Evolutionary conservation across 2,888 invertebrate genomes (phyloP).

Genomic region (Apantesis nais): DNA sequence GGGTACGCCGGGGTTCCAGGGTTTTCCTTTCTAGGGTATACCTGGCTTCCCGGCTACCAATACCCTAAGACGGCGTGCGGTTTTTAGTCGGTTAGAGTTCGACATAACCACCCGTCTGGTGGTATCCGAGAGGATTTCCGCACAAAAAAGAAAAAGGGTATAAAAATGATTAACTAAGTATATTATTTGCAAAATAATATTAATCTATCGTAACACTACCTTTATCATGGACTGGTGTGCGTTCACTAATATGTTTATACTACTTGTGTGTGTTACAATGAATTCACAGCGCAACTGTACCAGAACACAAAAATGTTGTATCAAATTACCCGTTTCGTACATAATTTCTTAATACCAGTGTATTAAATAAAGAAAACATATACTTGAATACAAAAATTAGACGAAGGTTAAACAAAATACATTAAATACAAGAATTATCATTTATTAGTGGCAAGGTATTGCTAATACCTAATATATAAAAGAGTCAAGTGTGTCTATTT

Average conservation of each 20-base stretch:
- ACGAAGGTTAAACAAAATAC: constrained; percentile 20
- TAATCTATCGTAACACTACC: constrained; percentile 11
- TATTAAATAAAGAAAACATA: constrained; percentile 14
- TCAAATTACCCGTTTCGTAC: constrained; percentile 54
- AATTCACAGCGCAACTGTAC: constrained; percentile 51
- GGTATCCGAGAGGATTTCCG: too few species aligned
- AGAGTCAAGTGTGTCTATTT: not conserved
- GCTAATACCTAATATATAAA: not conserved
- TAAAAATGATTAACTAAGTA: not conserved
- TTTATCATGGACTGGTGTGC: constrained; percentile 28
- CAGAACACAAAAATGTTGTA: constrained; percentile 53
- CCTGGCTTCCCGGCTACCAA: too few species aligned
- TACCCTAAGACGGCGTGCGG: too few species aligned
- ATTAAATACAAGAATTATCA: not conserved
- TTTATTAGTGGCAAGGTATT: not conserved
- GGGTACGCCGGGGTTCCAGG: too few species aligned
- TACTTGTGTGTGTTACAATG: constrained; percentile 41
- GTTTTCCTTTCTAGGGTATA: too few species aligned
- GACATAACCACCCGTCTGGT: too few species aligned
- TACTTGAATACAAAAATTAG: constrained; percentile 26
- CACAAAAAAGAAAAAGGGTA: too few species aligned
- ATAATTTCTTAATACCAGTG: constrained; percentile 35
- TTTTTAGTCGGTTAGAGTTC: too few species aligned
- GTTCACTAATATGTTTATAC: constrained; percentile 13
- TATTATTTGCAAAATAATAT: not conserved